Evolutionary conservation across 1,140 invertebrate species (phyloP), one percentile per base, ranked within the genome.

Genomic region (Drosophila pseudoobscura): DNA sequence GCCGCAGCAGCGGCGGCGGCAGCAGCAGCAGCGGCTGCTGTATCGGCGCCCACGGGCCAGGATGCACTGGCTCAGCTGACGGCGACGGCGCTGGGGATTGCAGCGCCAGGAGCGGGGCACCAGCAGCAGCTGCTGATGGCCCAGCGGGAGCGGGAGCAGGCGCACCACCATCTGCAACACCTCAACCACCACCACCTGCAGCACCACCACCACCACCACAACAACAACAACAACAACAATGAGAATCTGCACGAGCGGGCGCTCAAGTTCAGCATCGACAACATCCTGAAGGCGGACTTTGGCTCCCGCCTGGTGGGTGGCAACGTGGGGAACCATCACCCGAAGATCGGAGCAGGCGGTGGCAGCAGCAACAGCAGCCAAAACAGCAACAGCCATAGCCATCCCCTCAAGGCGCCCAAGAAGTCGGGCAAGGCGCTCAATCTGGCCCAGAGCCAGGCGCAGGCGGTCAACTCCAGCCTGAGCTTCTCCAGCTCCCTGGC

Each of bases 261-360:
- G 71, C 91, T 98, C 1, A 97, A 97, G 80, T 98, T 98, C 92
- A 97, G 96, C 73, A 98, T 98, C 92, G 97, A 97, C 84, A 97
- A 97, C 92, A 98, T 98, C 60, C 92, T 98, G 6, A 97, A 97
- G 90, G 96, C 96, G 0, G 96, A 97, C 90, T 98, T 98, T 74
- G 97, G 97, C 0, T 93, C 95, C 26, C 82, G 95, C 29, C 94
- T 96, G 95, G 95, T 39, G 15, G 60, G 6, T 47, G 62, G 3
- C 11, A 13, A 9, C 24, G 45, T 26, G n/a, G 56, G 45, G 17
- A 29, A 35, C 31, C 31, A 11, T 11, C 31, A 35, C 2, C 31
- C 9, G 31, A 35, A 64, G 26, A 7, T 59, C 1, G 68, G 69
- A 1, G 74, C 29, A 0, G 59, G 65, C 51, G n/a, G 58, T 75